These are phyloP conservation scores for Lymantria dispar DNA, from an alignment of 2,888 invertebrate genomes.

Conservation along the genomic window DNA sequence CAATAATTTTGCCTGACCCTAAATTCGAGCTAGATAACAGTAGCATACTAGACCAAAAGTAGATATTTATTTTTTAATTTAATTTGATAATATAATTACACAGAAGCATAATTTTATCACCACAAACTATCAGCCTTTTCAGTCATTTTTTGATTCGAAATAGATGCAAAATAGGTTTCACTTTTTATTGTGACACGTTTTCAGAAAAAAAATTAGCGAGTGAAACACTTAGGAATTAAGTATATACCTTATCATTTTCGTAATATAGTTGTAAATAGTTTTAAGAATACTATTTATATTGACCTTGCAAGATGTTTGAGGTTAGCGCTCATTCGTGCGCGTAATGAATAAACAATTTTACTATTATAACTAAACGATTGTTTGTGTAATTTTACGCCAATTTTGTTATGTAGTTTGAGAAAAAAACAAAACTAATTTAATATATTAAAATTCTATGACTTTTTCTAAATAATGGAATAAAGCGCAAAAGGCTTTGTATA, in stretches of 20 bases:
- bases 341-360: constrained; percentile 49
- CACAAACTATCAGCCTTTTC: no score
- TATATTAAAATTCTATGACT: no score
- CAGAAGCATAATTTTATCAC: no score
- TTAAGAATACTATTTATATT: background rate
- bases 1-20: no score
- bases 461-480: no score
- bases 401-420: constrained; percentile 19
- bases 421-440: no score
- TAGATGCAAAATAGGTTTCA: constrained; percentile 7
- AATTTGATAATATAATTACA: no score
- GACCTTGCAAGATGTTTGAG: constrained; percentile 37
- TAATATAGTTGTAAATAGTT: background rate
- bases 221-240: background rate
- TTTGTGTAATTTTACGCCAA: constrained; percentile 40
- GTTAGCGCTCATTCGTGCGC: constrained; percentile 49
- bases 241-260: rapidly evolving
- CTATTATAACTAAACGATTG: constrained; percentile 41
- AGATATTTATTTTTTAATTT: no score
- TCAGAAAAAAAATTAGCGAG: background rate
- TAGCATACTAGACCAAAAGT: no score
- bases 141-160: constrained; percentile 1
- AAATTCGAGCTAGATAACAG: no score
- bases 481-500: no score
- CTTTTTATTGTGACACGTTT: constrained; percentile 1